A percentile compares a stretch with the other conserved stretches of the same genome.
These are phyloP conservation scores for Selene dorsalis DNA, from an alignment of 2,797 vertebrate species.

Conservation along the genomic window DNA sequence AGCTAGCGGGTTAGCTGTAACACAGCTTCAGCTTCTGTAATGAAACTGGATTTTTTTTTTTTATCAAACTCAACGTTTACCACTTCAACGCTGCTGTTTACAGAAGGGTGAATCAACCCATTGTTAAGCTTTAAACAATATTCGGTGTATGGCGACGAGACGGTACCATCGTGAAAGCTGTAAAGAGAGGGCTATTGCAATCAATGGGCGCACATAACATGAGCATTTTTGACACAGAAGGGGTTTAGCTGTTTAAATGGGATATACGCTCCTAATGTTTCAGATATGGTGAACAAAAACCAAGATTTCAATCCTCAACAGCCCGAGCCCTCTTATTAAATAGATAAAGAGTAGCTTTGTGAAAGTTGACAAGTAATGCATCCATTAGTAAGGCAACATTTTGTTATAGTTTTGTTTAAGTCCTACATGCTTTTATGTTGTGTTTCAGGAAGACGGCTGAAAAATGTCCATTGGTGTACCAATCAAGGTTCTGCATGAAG, in stretches of 20 bases:
- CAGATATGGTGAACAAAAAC: not conserved
- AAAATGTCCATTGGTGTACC: slow-evolving; percentile 97
- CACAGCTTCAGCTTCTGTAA: no score
- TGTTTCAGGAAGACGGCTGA: slow-evolving; percentile 31
- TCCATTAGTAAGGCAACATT: not conserved
- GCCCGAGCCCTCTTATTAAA: not conserved
- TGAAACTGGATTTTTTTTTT: not conserved
- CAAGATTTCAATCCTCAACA: no score
- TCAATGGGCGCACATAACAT: rapidly evolving
- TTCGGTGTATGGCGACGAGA: not conserved
- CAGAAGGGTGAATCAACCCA: rapidly evolving
- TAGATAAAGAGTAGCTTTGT: not conserved
- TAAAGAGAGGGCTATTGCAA: no score
- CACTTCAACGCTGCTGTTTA: rapidly evolving
- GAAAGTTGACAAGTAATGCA: not conserved
- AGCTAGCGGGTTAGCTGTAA: slow-evolving; percentile 12
- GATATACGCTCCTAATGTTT: not conserved
- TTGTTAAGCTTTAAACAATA: rapidly evolving
- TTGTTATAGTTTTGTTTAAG: no score
- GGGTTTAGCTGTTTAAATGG: not conserved
- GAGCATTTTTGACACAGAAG: rapidly evolving
- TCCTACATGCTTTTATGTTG: not conserved
- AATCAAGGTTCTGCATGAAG: slow-evolving; percentile 98
- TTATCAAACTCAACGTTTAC: rapidly evolving
- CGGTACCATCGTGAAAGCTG: not conserved